phyloP scores from a whole-genome alignment of 2,888 invertebrate genomes.

The Halictus ligatus region DNA sequence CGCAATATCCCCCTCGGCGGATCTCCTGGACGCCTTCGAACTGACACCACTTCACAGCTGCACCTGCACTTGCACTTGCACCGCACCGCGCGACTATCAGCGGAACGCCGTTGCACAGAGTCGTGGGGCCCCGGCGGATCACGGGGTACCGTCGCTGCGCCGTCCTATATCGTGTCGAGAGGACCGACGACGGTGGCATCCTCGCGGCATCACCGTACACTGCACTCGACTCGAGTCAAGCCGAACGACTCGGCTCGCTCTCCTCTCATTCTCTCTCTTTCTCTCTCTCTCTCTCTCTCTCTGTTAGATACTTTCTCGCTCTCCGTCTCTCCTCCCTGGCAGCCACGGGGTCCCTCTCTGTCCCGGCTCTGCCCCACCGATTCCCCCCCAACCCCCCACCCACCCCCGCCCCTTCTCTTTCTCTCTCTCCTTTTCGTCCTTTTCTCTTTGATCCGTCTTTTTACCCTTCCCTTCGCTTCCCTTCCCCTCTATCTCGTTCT shows the following conservation, averaged over 20 bases:
- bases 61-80: constrained; percentile 68
- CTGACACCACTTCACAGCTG: constrained; percentile 57
- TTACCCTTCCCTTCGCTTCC: neutral
- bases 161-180: constrained; percentile 55
- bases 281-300: neutral
- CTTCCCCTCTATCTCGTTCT: constrained; percentile 14
- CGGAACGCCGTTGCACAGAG: constrained; percentile 46
- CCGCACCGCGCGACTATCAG: constrained; percentile 49
- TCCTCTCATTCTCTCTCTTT: constrained; percentile 34
- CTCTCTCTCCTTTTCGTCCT: constrained; percentile 7
- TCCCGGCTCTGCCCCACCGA: constrained; percentile 21
- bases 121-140: constrained; percentile 60
- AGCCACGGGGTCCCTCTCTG: neutral
- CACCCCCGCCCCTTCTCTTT: constrained; percentile 2
- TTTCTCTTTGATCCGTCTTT: constrained; percentile 10
- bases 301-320: constrained; percentile 14
- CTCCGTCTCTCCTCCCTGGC: neutral
- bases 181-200: constrained; percentile 65
- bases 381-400: constrained; percentile 1
- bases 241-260: constrained; percentile 59
- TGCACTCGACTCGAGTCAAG: constrained; percentile 64
- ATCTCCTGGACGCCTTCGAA: constrained; percentile 35
- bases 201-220: constrained; percentile 69
- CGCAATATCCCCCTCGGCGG: constrained; percentile 39
- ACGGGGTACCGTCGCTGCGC: constrained; percentile 62